These are phyloP conservation scores for Metalampra italica DNA, from an alignment of 2,888 invertebrate genomes.

Conservation along the genomic window DNA sequence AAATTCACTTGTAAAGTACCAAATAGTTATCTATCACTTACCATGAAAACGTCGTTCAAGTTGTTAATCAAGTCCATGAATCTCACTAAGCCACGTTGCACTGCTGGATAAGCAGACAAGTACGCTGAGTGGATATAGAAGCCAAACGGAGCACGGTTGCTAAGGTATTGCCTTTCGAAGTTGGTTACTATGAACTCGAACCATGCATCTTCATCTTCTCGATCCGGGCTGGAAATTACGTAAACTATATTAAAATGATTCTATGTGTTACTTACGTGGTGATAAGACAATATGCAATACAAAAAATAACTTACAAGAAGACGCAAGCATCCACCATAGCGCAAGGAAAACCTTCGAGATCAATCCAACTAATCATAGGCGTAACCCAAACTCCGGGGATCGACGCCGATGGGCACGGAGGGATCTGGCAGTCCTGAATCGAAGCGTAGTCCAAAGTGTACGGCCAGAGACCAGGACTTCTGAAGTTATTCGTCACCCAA, in stretches of 20 bases:
- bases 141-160: slow-evolving; percentile 83
- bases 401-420: slow-evolving; percentile 77
- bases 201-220: slow-evolving; percentile 62
- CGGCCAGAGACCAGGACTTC: slow-evolving; percentile 79
- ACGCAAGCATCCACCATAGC: slow-evolving; percentile 78
- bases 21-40: slow-evolving; percentile 71
- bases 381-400: slow-evolving; percentile 81
- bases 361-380: slow-evolving; percentile 80
- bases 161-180: slow-evolving; percentile 81
- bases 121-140: slow-evolving; percentile 84
- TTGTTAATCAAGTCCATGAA: slow-evolving; percentile 77
- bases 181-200: slow-evolving; percentile 79
- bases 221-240: slow-evolving; percentile 30
- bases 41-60: slow-evolving; percentile 79
- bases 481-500: slow-evolving; percentile 70
- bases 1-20: too few relatives aligned
- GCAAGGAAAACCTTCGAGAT: slow-evolving; percentile 65
- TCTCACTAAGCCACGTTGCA: slow-evolving; percentile 69
- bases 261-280: too few relatives aligned
- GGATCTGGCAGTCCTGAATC: slow-evolving; percentile 75
- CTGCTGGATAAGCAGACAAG: slow-evolving; percentile 46
- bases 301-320: slow-evolving; percentile 50
- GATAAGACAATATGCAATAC: slow-evolving; percentile 17
- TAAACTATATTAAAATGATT: too few relatives aligned
- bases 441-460: slow-evolving; percentile 82